These are phyloP conservation scores for Taenaris catops DNA, from an alignment of 2,888 invertebrate genomes.

Conservation along the genomic window DNA sequence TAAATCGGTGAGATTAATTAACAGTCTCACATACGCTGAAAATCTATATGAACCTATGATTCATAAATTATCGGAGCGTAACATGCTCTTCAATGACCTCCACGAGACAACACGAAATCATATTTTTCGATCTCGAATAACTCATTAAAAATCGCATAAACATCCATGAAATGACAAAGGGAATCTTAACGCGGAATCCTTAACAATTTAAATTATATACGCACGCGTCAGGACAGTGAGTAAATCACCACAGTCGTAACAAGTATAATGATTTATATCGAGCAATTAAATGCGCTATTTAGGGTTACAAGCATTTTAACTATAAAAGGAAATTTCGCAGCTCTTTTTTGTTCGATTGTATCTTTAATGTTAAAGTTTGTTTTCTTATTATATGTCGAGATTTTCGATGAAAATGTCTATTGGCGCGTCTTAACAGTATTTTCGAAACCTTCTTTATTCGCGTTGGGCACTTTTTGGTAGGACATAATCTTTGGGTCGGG, in stretches of 20 bases:
- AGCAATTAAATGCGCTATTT: slow-evolving; percentile 72
- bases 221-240: slow-evolving; percentile 67
- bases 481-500: too few relatives aligned
- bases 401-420: too few relatives aligned
- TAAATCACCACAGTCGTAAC: slow-evolving; percentile 71
- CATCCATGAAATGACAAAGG: slow-evolving; percentile 56
- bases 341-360: too few relatives aligned
- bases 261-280: slow-evolving; percentile 69
- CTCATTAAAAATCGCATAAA: slow-evolving; percentile 71
- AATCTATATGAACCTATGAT: not conserved
- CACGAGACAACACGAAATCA: slow-evolving; percentile 23
- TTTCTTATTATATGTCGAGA: too few relatives aligned
- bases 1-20: too few relatives aligned
- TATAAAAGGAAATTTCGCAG: too few relatives aligned
- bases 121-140: slow-evolving; percentile 49
- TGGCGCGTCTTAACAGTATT: too few relatives aligned
- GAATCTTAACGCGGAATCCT: slow-evolving; percentile 35
- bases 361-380: too few relatives aligned
- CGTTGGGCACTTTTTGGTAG: too few relatives aligned
- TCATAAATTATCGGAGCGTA: slow-evolving; percentile 11
- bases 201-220: slow-evolving; percentile 58
- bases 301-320: slow-evolving; percentile 41
- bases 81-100: slow-evolving; percentile 15
- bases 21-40: too few relatives aligned
- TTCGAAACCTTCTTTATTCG: too few relatives aligned